Evolutionary conservation across 1,140 invertebrate species (phyloP).

Genomic region (Drosophila lowei): DNA sequence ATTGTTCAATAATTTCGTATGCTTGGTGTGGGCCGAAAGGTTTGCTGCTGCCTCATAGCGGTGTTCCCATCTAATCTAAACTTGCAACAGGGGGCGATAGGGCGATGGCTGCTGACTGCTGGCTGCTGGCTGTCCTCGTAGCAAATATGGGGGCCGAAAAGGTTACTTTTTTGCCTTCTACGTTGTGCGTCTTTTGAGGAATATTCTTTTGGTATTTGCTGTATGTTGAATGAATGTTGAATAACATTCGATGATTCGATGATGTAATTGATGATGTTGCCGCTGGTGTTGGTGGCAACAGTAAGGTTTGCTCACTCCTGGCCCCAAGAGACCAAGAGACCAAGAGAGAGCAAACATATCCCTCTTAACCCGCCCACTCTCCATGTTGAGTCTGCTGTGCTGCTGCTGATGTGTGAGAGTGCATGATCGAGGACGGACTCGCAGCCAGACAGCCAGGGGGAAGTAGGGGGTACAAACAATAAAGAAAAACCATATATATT

Average conservation of each 20-base stretch:
- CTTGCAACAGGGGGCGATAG: slow-evolving; percentile 61
- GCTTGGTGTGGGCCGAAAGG: slow-evolving; percentile 67
- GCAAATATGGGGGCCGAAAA: slow-evolving; percentile 54
- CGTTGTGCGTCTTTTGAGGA: slow-evolving; percentile 52
- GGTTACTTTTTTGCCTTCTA: slow-evolving; percentile 41
- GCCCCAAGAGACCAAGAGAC: slow-evolving; percentile 5
- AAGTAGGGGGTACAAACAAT: slow-evolving; percentile 13
- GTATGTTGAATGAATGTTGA: slow-evolving; percentile 32
- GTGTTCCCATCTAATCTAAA: slow-evolving; percentile 68
- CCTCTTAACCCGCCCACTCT: slow-evolving; percentile 81
- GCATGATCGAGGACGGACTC: slow-evolving; percentile 31
- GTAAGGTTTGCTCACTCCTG: slow-evolving; percentile 59
- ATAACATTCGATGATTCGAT: slow-evolving; percentile 35
- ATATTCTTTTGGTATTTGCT: slow-evolving; percentile 57
- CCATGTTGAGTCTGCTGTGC: slow-evolving; percentile 57
- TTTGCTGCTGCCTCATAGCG: slow-evolving; percentile 60
- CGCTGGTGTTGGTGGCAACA: slow-evolving; percentile 50
- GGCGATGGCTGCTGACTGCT: slow-evolving; percentile 39
- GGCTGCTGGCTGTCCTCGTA: slow-evolving; percentile 42
- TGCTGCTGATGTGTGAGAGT: slow-evolving; percentile 60
- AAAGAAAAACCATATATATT: slow-evolving; percentile 40
- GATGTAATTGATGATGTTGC: slow-evolving; percentile 54
- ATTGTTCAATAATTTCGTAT: slow-evolving; percentile 75
- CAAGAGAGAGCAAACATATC: slow-evolving; percentile 76
- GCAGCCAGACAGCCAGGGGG: slow-evolving; percentile 32